Evolutionary conservation across 1,140 invertebrate species (phyloP).

Genomic region (Tetramorium simillimum): DNA sequence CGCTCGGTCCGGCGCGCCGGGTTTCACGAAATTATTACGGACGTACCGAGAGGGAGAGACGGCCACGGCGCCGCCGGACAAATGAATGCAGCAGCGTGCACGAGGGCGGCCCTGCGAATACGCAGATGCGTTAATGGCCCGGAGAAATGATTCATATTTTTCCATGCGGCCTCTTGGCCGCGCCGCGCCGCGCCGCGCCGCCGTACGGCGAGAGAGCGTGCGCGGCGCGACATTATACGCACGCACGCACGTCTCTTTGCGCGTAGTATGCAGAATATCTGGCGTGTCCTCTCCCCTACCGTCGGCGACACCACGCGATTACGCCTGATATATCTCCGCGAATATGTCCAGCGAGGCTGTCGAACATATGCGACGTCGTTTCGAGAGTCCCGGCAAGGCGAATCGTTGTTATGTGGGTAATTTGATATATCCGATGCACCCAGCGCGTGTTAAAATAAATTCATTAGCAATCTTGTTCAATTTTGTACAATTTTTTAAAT

Average conservation of each 20-base stretch:
- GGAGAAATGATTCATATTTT: conserved; percentile 69
- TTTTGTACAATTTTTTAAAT: not conserved
- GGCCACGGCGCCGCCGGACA: conserved; percentile 35
- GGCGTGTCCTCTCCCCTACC: not conserved
- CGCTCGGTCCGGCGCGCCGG: conserved; percentile 47
- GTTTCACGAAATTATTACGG: conserved; percentile 74
- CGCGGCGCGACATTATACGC: not conserved
- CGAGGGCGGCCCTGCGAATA: conserved; percentile 63
- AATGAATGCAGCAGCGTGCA: conserved; percentile 63
- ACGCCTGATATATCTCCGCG: conserved; percentile 33
- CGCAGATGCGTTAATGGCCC: conserved; percentile 64
- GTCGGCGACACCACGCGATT: not conserved
- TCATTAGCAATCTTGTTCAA: not conserved
- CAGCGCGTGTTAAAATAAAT: not conserved
- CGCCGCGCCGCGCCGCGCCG: not conserved
- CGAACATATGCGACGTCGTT: conserved; percentile 46
- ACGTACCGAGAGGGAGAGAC: conserved; percentile 59
- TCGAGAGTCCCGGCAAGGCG: not conserved
- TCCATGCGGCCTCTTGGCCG: conserved; percentile 13
- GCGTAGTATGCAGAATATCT: conserved; percentile 20
- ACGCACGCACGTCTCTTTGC: not conserved
- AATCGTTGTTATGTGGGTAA: conserved; percentile 16
- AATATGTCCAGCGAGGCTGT: conserved; percentile 18
- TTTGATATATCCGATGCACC: conserved; percentile 21
- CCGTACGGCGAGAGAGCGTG: not conserved